Percentiles rank a stretch among this genome's conserved stretches.
Conservation (phyloP, 1,140 invertebrate genomes). For the Coptotermes formosanus region DNA sequence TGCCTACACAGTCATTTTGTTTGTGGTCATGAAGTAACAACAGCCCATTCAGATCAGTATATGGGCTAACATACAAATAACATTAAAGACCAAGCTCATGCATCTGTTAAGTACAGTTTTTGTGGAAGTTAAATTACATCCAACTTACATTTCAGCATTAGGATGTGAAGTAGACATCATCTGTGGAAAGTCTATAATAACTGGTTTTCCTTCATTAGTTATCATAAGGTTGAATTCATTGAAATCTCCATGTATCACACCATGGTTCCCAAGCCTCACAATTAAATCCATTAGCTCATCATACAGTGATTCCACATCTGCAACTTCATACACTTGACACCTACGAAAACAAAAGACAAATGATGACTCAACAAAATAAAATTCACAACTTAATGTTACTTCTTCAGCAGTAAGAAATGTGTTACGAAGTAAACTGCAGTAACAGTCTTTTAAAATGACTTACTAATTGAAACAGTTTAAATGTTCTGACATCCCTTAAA, state of each 20-base stretch:
- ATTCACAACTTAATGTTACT: too few relatives aligned
- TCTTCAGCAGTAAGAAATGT: too few relatives aligned
- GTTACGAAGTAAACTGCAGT: too few relatives aligned
- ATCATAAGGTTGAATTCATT: slow-evolving; percentile 99
- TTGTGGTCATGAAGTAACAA: not conserved
- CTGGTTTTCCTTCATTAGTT: slow-evolving; percentile 72
- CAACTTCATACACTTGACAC: slow-evolving; percentile 77
- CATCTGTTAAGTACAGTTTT: not conserved
- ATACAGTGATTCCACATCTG: slow-evolving; percentile 79
- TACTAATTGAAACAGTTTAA: too few relatives aligned
- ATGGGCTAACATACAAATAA: not conserved
- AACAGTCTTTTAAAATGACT: too few relatives aligned
- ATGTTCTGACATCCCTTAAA: too few relatives aligned
- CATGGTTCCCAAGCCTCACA: slow-evolving; percentile 84
- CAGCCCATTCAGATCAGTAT: too few relatives aligned
- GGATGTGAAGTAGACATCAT: slow-evolving; percentile 94
- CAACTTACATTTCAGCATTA: slow-evolving; percentile 82
- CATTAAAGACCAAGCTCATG: not conserved
- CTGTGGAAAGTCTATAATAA: slow-evolving; percentile 98
- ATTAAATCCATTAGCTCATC: slow-evolving; percentile 96
- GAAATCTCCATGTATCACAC: slow-evolving; percentile 98
- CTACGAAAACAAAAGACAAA: slow-evolving; percentile 49
- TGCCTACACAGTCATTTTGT: too few relatives aligned
- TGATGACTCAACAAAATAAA: too few relatives aligned
- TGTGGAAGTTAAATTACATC: slow-evolving; percentile 25